Evolutionary conservation across 2,113 vertebrate genomes (phyloP), one percentile per base, ranked within the genome.

Genomic region (Epinephelus fuscoguttatus): DNA sequence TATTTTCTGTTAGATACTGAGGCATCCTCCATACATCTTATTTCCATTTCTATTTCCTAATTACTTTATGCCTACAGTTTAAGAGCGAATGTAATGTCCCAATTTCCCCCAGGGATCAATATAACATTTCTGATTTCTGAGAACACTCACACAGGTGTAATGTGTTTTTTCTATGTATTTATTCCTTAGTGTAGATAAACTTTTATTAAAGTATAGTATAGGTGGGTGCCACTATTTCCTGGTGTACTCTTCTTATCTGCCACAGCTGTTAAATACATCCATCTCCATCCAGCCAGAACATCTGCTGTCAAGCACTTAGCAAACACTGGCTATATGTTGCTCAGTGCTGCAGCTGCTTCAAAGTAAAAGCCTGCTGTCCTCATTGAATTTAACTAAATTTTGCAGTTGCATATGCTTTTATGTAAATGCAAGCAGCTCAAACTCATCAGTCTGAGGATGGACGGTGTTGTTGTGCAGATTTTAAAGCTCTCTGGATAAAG

Each of bases 321-420:
- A 19, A 47, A 49, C 45, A 49, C 52, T 25, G 30, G 25, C 8
- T n/a, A 2, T n/a, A 50, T 37, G 42, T 30, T 13, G 25, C 33
- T 72, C 60, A 78, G 1, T 25, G 13, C 50, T 59, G 13, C 14
- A 56, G n/a, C 50, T 68, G 56, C 71, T 71, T 60, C 45, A 66
- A 14, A 59, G 27, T 40, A 60, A 80, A 71, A 52, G 53, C 30
- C 40, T 23, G 15, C 45, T 66, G 23, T 23, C 45, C 45, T 19
- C 4, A 23, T 77, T 71, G 11, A 40, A 40, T 59, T 52, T n/a
- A 12, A 70, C 10, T 52, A 0, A 56, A 2, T 68, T 67, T 42
- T 69, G 4, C 67, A 57, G 2, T 3, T 37, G 17, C 19, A 57
- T 66, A 59, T 61, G n/a, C 33, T 66, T 81, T 81, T 53, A 49